Evolutionary conservation across 2,113 vertebrate genomes (phyloP).

Genomic region (Oreochromis tanganicae): DNA sequence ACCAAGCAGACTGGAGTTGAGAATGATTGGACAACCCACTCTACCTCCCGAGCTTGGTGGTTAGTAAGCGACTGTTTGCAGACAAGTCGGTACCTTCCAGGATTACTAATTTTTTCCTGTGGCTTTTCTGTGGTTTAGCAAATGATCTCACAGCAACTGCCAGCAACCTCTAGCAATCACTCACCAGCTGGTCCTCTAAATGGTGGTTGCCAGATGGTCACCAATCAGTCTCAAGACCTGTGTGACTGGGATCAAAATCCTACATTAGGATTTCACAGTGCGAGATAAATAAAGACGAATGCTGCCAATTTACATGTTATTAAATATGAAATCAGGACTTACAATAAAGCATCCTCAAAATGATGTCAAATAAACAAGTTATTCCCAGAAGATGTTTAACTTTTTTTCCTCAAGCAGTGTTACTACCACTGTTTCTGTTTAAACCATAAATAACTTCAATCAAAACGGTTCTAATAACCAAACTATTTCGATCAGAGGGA

Average conservation of each 20-base stretch:
- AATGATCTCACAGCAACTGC: not conserved
- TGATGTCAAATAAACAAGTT: not conserved
- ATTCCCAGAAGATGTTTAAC: not conserved
- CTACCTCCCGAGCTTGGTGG: not conserved
- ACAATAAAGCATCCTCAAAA: not conserved
- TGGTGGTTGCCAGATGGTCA: not conserved
- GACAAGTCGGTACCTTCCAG: not conserved
- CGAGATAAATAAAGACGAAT: not conserved
- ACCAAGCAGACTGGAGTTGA: not conserved
- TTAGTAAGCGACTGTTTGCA: not conserved
- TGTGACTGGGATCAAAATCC: not conserved
- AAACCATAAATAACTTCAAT: not conserved
- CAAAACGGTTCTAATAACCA: not conserved
- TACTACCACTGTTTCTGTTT: not conserved
- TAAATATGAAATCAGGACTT: not conserved
- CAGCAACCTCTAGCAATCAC: not conserved
- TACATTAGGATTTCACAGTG: not conserved
- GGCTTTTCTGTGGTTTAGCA: not conserved
- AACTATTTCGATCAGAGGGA: fast-evolving
- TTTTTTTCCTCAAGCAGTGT: not conserved
- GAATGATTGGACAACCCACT: not conserved
- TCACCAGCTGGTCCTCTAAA: not conserved
- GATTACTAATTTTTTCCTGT: not conserved
- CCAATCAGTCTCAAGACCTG: not conserved
- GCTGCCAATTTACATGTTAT: not conserved